Conservation (phyloP, 2,113 vertebrate genomes). For the Stercorarius parasiticus region DNA sequence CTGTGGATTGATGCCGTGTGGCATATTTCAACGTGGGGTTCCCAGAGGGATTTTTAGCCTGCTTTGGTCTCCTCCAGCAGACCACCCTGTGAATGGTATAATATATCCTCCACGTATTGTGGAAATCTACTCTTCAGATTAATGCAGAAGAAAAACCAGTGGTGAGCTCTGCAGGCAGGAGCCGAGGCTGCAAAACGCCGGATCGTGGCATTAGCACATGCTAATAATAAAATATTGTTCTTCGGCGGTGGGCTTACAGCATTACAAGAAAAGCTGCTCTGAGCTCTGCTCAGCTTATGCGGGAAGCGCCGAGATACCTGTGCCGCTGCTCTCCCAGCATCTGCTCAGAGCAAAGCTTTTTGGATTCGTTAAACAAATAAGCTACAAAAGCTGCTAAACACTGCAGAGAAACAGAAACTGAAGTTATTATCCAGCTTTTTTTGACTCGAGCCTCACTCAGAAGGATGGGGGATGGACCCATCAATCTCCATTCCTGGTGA, state of each 20-base stretch:
- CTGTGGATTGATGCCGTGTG: not conserved
- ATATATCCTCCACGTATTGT: rapidly evolving
- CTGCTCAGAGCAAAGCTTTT: not conserved
- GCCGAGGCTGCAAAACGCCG: rapidly evolving
- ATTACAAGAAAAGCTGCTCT: not conserved
- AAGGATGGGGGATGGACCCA: not conserved
- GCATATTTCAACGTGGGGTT: not conserved
- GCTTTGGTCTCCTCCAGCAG: not conserved
- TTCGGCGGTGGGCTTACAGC: not conserved
- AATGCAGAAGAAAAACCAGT: not conserved
- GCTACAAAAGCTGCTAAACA: not conserved
- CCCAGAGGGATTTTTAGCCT: rapidly evolving
- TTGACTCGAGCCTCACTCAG: rapidly evolving
- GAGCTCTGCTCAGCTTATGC: not conserved
- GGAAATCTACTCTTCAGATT: not conserved
- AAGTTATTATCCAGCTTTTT: not conserved
- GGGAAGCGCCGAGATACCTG: not conserved
- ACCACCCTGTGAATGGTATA: rapidly evolving
- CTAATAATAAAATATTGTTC: not conserved
- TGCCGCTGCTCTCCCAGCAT: rapidly evolving
- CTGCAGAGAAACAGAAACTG: not conserved
- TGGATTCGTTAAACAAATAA: not conserved
- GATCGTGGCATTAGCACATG: not conserved
- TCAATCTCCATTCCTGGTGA: not conserved
- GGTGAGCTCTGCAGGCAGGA: not conserved